A percentile compares a stretch with the other conserved stretches of the same genome.
These are phyloP conservation scores for Agonopterix arenella DNA, from an alignment of 2,888 invertebrate genomes.

Conservation along the genomic window DNA sequence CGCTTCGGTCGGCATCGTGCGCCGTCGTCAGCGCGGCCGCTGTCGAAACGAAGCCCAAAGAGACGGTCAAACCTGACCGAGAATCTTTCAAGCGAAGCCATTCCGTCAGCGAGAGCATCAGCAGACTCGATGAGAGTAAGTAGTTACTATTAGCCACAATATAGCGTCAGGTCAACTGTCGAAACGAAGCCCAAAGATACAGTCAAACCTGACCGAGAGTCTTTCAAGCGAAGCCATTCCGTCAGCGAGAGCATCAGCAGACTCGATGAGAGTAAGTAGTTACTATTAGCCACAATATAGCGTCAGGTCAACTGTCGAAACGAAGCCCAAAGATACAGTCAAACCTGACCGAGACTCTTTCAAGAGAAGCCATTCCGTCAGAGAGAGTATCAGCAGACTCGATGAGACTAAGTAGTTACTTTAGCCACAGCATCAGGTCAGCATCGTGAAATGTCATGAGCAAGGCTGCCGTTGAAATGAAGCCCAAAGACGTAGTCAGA, in stretches of 20 bases:
- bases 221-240: conserved; percentile 66
- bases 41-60: conserved; percentile 39
- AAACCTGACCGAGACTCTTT: conserved; percentile 54
- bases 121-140: conserved; percentile 62
- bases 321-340: conserved; percentile 19
- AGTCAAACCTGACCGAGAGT: conserved; percentile 43
- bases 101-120: conserved; percentile 68
- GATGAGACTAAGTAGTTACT: conserved; percentile 56
- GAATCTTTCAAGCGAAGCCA: conserved; percentile 68
- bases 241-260: conserved; percentile 68
- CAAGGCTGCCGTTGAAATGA: too few relatives aligned
- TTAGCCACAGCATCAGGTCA: too few relatives aligned
- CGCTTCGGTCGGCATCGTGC: conserved; percentile 63
- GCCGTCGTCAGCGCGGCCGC: conserved; percentile 57
- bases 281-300: background rate
- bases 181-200: conserved; percentile 39
- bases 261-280: conserved; percentile 58
- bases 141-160: conserved; percentile 11
- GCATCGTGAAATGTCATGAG: too few relatives aligned
- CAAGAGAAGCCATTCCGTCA: conserved; percentile 67
- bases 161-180: conserved; percentile 32
- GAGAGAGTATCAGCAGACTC: conserved; percentile 62
- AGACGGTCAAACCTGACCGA: conserved; percentile 35
- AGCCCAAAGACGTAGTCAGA: conserved; percentile 34
- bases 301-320: too few relatives aligned